Percentiles rank a stretch among this genome's conserved stretches.
Conservation (phyloP, 2,113 vertebrate genomes). For the Hippocampus barbouri region DNA sequence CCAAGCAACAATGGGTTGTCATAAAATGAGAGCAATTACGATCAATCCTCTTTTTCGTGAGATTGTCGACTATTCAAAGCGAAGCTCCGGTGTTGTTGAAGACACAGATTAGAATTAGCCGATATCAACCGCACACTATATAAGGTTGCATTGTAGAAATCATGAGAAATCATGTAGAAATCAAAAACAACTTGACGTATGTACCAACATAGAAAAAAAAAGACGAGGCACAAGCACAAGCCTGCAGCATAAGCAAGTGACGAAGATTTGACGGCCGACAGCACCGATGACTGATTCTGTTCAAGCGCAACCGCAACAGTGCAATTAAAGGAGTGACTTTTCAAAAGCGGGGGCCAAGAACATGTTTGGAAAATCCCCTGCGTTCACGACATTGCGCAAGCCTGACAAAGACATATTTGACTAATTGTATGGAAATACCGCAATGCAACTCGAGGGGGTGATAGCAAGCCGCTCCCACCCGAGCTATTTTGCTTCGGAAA, state of each 20-base stretch:
- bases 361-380: constrained; percentile 3
- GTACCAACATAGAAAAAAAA: not conserved
- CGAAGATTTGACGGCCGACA: not conserved
- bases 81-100: not conserved
- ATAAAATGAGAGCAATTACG: too few species aligned
- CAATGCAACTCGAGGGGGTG: not conserved
- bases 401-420: not conserved
- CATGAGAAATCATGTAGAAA: too few species aligned
- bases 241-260: not conserved
- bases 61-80: too few species aligned
- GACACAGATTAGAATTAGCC: not conserved
- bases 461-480: not conserved
- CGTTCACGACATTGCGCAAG: not conserved
- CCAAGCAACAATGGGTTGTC: too few species aligned
- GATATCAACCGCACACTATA: not conserved
- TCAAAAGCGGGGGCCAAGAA: not conserved
- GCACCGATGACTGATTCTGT: constrained; percentile 1
- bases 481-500: not conserved
- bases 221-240: not conserved
- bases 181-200: not conserved
- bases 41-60: too few species aligned
- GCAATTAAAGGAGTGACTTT: constrained; percentile 2
- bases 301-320: not conserved
- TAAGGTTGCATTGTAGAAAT: not conserved
- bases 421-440: not conserved